Conservation (phyloP, 2,113 vertebrate genomes). For the Rhynchomys soricoides region DNA sequence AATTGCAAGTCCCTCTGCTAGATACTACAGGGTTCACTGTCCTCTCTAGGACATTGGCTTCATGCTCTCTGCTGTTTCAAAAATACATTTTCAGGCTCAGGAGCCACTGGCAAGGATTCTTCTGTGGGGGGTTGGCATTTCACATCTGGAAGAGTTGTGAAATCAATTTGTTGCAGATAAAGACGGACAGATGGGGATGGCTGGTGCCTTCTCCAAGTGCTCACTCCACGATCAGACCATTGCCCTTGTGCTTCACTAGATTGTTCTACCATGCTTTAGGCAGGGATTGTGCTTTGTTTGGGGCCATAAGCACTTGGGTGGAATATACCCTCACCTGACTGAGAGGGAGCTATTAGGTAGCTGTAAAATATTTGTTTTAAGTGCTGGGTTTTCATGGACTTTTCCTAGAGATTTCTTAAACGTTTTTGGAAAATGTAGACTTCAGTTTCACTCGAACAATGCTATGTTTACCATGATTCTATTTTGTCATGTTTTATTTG, state of each 20-base stretch:
- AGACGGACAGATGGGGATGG: slow-evolving; percentile 73
- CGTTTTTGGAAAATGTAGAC: slow-evolving; percentile 90
- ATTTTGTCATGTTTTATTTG: slow-evolving; percentile 89
- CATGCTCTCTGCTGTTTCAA: slow-evolving; percentile 23
- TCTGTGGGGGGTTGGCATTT: slow-evolving; percentile 47
- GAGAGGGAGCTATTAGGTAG: slow-evolving; percentile 90
- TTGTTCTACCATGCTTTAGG: slow-evolving; percentile 68
- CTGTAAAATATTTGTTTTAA: slow-evolving; percentile 85
- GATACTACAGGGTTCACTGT: not conserved
- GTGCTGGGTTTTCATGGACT: slow-evolving; percentile 90
- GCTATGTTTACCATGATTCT: slow-evolving; percentile 88
- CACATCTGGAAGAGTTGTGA: slow-evolving; percentile 66
- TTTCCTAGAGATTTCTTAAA: slow-evolving; percentile 89
- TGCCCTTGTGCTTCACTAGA: not conserved
- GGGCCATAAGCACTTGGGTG: not conserved
- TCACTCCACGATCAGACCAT: not conserved
- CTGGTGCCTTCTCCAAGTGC: slow-evolving; percentile 52
- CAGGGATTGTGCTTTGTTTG: not conserved
- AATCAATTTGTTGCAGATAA: slow-evolving; percentile 75
- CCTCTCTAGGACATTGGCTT: not conserved
- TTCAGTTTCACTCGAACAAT: slow-evolving; percentile 87
- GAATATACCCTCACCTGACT: slow-evolving; percentile 84
- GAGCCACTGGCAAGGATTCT: slow-evolving; percentile 53
- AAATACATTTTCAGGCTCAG: slow-evolving; percentile 45
- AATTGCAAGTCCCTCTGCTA: not conserved